Conservation (phyloP, 2,797 vertebrate species). For the Pantherophis vulpinus region DNA sequence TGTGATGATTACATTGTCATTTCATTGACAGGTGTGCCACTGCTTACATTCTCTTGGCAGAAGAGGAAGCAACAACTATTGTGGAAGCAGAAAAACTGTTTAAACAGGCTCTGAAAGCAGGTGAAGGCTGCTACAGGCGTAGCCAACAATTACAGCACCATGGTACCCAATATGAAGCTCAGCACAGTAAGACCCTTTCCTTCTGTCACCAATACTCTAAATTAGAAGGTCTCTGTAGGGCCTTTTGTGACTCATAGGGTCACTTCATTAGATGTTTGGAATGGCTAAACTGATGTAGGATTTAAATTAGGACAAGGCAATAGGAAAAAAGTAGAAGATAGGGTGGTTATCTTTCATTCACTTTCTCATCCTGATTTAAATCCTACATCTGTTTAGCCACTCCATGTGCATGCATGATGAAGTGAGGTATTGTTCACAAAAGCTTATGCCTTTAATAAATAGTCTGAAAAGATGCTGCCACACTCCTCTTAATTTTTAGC, state of each 20-base stretch:
- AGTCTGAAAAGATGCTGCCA: not conserved
- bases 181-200: conserved; percentile 84
- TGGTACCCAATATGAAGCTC: conserved; percentile 91
- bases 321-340: not conserved
- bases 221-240: not conserved
- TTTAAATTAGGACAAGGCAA: not conserved
- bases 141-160: conserved; percentile 95
- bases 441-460: not conserved
- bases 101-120: conserved; percentile 92
- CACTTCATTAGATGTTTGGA: not conserved
- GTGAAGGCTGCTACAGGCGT: conserved; percentile 90
- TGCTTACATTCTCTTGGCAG: conserved; percentile 94
- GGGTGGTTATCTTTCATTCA: not conserved
- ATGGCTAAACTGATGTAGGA: not conserved
- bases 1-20: conserved; percentile 32
- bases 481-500: not conserved
- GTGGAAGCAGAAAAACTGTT: conserved; percentile 96
- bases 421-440: not conserved
- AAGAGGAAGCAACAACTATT: conserved; percentile 96
- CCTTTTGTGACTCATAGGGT: not conserved
- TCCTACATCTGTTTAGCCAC: not conserved
- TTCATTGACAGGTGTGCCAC: conserved; percentile 86
- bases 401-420: not conserved
- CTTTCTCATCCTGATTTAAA: not conserved
- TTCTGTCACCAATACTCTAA: not conserved